phyloP scores from a whole-genome alignment of 1,140 invertebrate species.

The Probaryconus sp. region DNA sequence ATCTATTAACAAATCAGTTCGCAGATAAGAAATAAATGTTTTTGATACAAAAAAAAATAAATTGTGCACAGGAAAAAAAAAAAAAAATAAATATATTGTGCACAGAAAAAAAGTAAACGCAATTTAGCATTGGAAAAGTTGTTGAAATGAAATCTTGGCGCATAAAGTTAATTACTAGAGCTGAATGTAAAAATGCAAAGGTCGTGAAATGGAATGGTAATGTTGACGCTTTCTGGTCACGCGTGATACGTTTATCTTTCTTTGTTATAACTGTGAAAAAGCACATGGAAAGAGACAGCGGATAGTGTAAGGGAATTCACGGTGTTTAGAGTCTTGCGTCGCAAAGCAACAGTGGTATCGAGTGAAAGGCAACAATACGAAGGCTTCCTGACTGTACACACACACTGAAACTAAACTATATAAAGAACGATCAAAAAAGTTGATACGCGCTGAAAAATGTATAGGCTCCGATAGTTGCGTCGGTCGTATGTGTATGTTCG shows the following conservation, averaged over 20 bases:
- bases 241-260: slow-evolving; percentile 4
- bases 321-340: slow-evolving; percentile 19
- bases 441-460: slow-evolving; percentile 50
- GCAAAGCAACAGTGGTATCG: slow-evolving; percentile 47
- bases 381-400: slow-evolving; percentile 62
- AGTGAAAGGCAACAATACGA: slow-evolving; percentile 76
- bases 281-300: slow-evolving; percentile 17
- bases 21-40: too few relatives aligned
- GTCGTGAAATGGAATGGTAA: neutral
- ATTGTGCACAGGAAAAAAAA: too few relatives aligned
- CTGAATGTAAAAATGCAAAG: too few relatives aligned
- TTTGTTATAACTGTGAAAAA: slow-evolving; percentile 24
- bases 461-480: slow-evolving; percentile 42
- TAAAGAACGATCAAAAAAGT: slow-evolving; percentile 43
- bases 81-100: too few relatives aligned
- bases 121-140: too few relatives aligned
- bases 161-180: neutral
- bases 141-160: neutral
- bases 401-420: slow-evolving; percentile 13
- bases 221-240: slow-evolving; percentile 23
- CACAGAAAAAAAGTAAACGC: too few relatives aligned
- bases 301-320: slow-evolving; percentile 27
- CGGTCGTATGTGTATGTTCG: too few relatives aligned
- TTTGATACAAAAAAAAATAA: too few relatives aligned
- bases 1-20: too few relatives aligned